Evolutionary conservation across 2,797 vertebrate genomes (phyloP).

Genomic region (Lagocephalus sceleratus): DNA sequence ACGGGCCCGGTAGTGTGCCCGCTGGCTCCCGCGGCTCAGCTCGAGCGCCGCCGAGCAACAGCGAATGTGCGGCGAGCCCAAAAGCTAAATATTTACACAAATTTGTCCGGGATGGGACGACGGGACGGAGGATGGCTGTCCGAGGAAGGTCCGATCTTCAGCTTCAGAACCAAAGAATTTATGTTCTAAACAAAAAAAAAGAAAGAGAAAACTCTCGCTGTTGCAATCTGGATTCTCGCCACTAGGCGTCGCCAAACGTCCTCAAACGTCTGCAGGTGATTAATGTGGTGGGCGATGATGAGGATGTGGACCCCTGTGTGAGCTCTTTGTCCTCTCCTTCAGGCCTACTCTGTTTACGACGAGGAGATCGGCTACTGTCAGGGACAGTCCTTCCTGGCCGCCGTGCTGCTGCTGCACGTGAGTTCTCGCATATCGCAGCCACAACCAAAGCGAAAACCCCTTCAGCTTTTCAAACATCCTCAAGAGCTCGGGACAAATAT

Average conservation of each 20-base stretch:
- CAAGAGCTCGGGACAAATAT: slow-evolving; percentile 18
- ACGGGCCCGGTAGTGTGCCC: background rate
- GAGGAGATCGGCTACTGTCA: slow-evolving; percentile 99
- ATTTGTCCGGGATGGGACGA: background rate
- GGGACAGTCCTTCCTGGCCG: slow-evolving; percentile 96
- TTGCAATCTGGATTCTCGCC: too few species aligned
- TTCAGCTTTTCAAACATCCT: slow-evolving; percentile 31
- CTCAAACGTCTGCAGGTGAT: too few species aligned
- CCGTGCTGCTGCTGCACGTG: slow-evolving; percentile 95
- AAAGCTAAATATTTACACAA: slow-evolving; percentile 10
- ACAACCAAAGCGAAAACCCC: slow-evolving; percentile 3
- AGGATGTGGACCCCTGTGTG: background rate
- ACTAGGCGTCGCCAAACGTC: too few species aligned
- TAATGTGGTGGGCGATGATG: too few species aligned
- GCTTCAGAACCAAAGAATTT: too few species aligned
- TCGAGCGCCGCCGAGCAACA: background rate
- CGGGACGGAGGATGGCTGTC: background rate
- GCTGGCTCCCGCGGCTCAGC: background rate
- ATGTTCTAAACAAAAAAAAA: too few species aligned
- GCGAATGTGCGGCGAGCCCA: background rate
- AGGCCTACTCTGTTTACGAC: slow-evolving; percentile 99
- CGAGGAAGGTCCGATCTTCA: background rate
- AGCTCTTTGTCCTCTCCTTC: slow-evolving; percentile 22
- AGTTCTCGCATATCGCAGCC: slow-evolving; percentile 69
- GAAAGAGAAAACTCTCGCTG: too few species aligned